phyloP scores from a whole-genome alignment of 2,888 invertebrate genomes.

The Acronicta alni region DNA sequence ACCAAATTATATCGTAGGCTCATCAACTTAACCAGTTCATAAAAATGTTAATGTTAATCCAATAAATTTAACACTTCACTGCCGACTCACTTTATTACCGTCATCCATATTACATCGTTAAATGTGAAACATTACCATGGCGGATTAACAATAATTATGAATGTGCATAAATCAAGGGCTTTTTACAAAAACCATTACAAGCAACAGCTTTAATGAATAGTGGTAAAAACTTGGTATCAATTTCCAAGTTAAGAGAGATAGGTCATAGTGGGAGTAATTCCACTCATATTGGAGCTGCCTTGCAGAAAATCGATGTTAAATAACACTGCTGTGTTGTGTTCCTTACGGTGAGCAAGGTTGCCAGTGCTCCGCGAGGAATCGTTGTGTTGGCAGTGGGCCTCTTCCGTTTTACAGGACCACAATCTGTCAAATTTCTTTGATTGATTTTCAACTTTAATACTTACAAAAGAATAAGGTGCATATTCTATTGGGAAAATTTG shows the following conservation, averaged over 20 bases:
- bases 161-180: not conserved
- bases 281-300: too few relatives aligned
- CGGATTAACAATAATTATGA: not conserved
- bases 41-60: not conserved
- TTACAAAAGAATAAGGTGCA: too few relatives aligned
- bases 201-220: not conserved
- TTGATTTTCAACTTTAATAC: too few relatives aligned
- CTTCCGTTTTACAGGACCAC: too few relatives aligned
- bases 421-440: too few relatives aligned
- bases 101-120: not conserved
- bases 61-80: not conserved
- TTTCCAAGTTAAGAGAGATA: not conserved
- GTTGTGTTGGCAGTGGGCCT: too few relatives aligned
- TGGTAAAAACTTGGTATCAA: not conserved
- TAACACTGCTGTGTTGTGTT: too few relatives aligned
- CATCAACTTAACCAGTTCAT: not conserved
- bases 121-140: not conserved
- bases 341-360: too few relatives aligned
- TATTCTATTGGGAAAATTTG: too few relatives aligned
- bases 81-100: not conserved
- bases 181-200: not conserved
- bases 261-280: too few relatives aligned
- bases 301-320: too few relatives aligned
- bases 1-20: not conserved
- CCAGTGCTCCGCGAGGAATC: too few relatives aligned